Evolutionary conservation across 2,888 invertebrate species (phyloP), one percentile per base, ranked within the genome.

Genomic region (Resseliella maxima): DNA sequence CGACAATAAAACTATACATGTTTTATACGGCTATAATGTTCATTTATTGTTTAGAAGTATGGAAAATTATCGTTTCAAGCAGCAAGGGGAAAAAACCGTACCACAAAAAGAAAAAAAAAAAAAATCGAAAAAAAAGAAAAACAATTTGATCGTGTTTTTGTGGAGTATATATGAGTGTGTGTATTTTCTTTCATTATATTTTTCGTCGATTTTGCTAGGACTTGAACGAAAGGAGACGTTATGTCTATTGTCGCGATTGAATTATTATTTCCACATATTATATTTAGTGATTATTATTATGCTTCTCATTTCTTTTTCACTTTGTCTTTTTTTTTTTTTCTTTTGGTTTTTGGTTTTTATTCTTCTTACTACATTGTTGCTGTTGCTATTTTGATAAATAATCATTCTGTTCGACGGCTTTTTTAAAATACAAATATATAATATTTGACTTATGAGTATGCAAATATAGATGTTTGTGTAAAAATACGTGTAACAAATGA

Each of bases 381-480:
- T 24, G n/a, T 59, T 59, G 59, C 5, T 59, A 6, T n/a, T 15
- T 50, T 31, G 31, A 72, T 72, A 72, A 27, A 72, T 72, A 27
- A 72, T 72, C 31, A 27, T 31, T 31, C 0, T 72, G 27, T 72
- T 72, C 72, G 72, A 72, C 72, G 72, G 72, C 59, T 72, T 59
- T 59, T 72, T 72, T 72, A 12, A 72, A 31, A 72, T 72, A 72
- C 72, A 72, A 72, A 72, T 72, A 72, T 72, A 72, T 72, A 72
- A 72, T 72, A 72, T 72, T 72, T 72, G 72, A 72, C 72, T 72
- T 72, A 72, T 31, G 31, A 72, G 72, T 72, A 72, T 72, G 31
- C 72, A 72, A 72, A 72, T 72, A 72, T 72, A 31, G 72, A 72
- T 72, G 59, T 59, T 59, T 59, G 31, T 72, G 72, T 72, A 72